Base-by-base conservation (phyloP, 2,797 vertebrate species). In the Crocidura indochinensis region DNA sequence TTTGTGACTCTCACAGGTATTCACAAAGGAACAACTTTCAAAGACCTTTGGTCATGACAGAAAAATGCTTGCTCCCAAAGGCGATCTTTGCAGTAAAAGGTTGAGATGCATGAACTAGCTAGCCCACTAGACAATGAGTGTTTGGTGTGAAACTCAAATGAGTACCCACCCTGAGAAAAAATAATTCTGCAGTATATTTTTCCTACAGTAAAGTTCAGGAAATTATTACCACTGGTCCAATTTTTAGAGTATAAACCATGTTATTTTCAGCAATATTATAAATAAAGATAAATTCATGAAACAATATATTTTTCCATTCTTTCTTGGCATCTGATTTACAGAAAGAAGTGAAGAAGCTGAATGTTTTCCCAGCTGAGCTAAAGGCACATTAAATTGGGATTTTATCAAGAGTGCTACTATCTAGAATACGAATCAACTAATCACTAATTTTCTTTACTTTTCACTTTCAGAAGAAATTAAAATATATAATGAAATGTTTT, bases 181-280 rank as follows among this genome's bases (percentile, higher is more conserved):
- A 86, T 81, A 11, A 77, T 2, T 64, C 84, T 44, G 14, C 8
- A 1, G 27, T 8, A 2, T 22, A 68, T 29, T 88, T 71, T 69
- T 15, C 73, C 68, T 51, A 17, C 12, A 24, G 51, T 77, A 68
- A 95, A 91, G 76, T 94, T 89, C 56, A 91, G 94, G 87, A 95
- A 90, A 90, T 83, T 74, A 49, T 67, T 74, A 91, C 80, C 74
- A 90, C 81, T 64, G 67, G 92, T 72, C 90, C 78, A 90, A 90
- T 11, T 19, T 93, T 82, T 74, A 75, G 19, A 64, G 84, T 75
- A 24, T 82, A 91, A 93, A 93, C 82, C 51, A 91, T 47, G 47
- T 95, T 93, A 85, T 90, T 77, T 56, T 80, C 65, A 56, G 67
- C 47, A 60, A 51, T 3, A 69, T 67, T 71, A 80, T 29, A 80